These are phyloP conservation scores for Diogma glabrata DNA, from an alignment of 2,888 invertebrate genomes.

Conservation along the genomic window DNA sequence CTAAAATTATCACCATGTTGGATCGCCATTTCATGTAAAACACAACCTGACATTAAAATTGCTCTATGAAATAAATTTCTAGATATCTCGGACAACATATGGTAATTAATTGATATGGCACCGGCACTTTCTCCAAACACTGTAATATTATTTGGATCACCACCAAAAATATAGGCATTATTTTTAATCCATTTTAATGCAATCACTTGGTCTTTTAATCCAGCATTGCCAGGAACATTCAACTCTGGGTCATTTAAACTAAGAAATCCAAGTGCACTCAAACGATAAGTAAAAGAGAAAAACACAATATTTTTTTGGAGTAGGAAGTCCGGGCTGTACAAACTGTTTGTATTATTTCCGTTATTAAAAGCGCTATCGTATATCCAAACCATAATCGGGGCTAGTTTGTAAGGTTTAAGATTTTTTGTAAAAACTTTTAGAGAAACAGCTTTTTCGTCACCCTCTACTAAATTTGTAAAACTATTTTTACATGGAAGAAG, in stretches of 20 bases:
- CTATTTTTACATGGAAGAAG: neutral
- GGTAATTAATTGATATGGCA: constrained; percentile 37
- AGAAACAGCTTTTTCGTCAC: constrained; percentile 42
- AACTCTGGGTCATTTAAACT: constrained; percentile 28
- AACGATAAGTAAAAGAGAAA: constrained; percentile 25
- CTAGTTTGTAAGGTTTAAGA: constrained; percentile 21
- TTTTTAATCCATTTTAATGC: constrained; percentile 30
- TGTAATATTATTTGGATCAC: constrained; percentile 7
- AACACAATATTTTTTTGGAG: constrained; percentile 37
- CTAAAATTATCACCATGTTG: constrained; percentile 27
- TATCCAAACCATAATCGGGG: constrained; percentile 40
- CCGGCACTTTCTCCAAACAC: constrained; percentile 33
- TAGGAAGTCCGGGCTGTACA: constrained; percentile 38
- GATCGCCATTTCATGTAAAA: constrained; percentile 30
- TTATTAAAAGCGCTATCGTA: constrained; percentile 40
- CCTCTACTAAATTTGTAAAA: constrained; percentile 28
- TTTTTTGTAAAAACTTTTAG: constrained; percentile 31
- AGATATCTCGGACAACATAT: constrained; percentile 39
- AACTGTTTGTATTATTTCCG: constrained; percentile 35
- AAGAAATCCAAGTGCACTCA: constrained; percentile 34
- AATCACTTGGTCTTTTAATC: constrained; percentile 22
- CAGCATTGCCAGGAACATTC: constrained; percentile 32
- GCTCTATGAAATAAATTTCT: constrained; percentile 33
- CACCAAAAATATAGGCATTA: constrained; percentile 2
- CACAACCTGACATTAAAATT: constrained; percentile 32